A percentile compares a stretch with the other conserved stretches of the same genome.
Evolutionary conservation across 2,797 vertebrate genomes (phyloP).

Genomic region (Paguma larvata): DNA sequence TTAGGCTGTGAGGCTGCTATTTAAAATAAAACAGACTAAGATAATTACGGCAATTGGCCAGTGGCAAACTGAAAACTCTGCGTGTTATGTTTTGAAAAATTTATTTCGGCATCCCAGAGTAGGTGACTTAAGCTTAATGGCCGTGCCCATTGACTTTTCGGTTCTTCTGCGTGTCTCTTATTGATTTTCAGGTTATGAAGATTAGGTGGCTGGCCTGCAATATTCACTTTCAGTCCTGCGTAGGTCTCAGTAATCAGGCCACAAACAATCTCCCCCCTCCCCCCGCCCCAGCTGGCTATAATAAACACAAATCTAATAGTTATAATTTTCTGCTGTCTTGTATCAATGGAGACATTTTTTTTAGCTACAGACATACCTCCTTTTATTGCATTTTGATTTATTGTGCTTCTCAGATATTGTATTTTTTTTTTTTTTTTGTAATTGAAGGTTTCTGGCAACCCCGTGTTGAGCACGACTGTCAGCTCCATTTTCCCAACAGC

Average conservation of each 20-base stretch:
- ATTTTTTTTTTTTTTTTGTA: not conserved
- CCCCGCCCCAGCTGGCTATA: not conserved
- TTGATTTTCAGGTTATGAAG: slow-evolving; percentile 78
- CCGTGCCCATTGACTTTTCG: slow-evolving; percentile 59
- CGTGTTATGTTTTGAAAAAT: slow-evolving; percentile 75
- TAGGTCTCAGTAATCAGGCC: slow-evolving; percentile 47
- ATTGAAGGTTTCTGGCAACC: not conserved
- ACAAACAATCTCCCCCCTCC: not conserved
- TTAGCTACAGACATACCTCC: not conserved
- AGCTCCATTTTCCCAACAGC: not conserved
- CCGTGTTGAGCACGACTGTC: not conserved
- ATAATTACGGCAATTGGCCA: slow-evolving; percentile 36
- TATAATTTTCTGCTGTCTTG: not conserved
- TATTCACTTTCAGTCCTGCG: not conserved
- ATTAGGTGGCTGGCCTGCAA: slow-evolving; percentile 47
- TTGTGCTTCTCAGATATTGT: not conserved
- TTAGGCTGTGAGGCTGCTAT: slow-evolving; percentile 10
- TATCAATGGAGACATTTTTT: not conserved
- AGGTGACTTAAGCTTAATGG: slow-evolving; percentile 68
- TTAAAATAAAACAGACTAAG: slow-evolving; percentile 55
- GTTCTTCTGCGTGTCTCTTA: slow-evolving; percentile 77
- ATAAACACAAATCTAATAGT: not conserved
- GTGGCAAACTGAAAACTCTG: slow-evolving; percentile 78
- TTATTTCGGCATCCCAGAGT: slow-evolving; percentile 71
- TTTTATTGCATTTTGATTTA: not conserved